These are phyloP conservation scores for Trissonchulus sp. DNA, from an alignment of 2,888 invertebrate genomes.

Conservation along the genomic window DNA sequence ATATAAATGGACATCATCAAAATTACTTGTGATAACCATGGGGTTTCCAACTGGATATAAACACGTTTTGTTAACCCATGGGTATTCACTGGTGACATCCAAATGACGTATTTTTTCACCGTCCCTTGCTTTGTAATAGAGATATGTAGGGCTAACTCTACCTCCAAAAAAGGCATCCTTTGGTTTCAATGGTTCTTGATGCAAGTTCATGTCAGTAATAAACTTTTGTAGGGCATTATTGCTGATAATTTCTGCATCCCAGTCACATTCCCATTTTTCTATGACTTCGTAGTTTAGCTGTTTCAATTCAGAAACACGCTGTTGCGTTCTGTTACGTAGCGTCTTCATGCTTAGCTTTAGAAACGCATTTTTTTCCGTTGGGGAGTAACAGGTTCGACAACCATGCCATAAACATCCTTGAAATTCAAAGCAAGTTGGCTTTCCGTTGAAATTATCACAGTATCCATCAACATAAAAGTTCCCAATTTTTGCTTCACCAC, in stretches of 20 bases:
- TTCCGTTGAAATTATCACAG: not conserved
- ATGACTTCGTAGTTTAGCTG: constrained; percentile 34
- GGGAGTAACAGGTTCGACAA: constrained; percentile 27
- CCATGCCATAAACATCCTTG: constrained; percentile 41
- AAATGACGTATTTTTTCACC: constrained; percentile 40
- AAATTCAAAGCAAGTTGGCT: constrained; percentile 34
- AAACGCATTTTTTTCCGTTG: not conserved
- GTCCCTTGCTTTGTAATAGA: constrained; percentile 37
- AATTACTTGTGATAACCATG: constrained; percentile 29
- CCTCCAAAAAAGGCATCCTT: constrained; percentile 43
- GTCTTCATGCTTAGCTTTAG: not conserved
- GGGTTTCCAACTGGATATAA: constrained; percentile 37
- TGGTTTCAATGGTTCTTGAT: not conserved
- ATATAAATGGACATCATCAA: not conserved
- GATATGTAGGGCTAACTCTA: constrained; percentile 40
- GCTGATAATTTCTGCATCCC: constrained; percentile 13
- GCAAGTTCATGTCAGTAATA: not conserved
- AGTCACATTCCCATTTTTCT: constrained; percentile 42
- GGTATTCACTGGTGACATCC: constrained; percentile 44
- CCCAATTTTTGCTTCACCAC: constrained; percentile 33
- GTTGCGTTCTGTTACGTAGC: not conserved
- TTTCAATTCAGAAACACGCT: not conserved
- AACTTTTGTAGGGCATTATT: not conserved
- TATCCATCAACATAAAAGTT: constrained; percentile 36
- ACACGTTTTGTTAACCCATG: constrained; percentile 41